Base-by-base conservation (phyloP, 2,113 vertebrate genomes). In the Cervus canadensis region DNA sequence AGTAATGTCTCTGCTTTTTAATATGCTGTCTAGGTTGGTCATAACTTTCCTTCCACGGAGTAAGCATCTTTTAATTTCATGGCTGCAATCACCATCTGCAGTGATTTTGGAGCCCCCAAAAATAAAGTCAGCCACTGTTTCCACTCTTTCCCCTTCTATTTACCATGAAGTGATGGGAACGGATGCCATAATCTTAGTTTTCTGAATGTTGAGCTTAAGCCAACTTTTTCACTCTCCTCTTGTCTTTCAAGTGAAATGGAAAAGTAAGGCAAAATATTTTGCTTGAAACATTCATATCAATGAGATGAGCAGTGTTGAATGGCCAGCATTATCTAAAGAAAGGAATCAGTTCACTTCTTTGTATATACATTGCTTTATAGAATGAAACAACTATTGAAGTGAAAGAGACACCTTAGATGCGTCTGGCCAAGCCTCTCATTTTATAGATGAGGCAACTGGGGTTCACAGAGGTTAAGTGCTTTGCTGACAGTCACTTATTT, bases 401-500 rank as follows among this genome's bases (percentile, higher is more conserved):
- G 83, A 96, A 97, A 60, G 60, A 92, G 74, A 96, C 33, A 84
- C 6, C 5, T 87, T 92, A n/a, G 19, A 40, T 76, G 17, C 3
- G 60, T 95, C 67, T 74, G 28, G 16, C 54, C 30, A 88, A 67
- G 3, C 36, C 8, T 78, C 17, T 87, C 10, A 33, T 71, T 82
- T 82, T 81, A 30, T 64, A 83, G 50, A 74, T 21, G 78, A 96
- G 56, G 23, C 52, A 86, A 79, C 33, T 12, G 17, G n/a, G 23
- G 76, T 56, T 96, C 86, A 85, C 2, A 11, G 56, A 87, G 79
- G 62, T 96, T 94, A 93, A 96, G 79, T 91, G 33, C 60, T 95
- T 94, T 91, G 62, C 60, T 96, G 89, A 94, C 78, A 98, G 71
- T 91, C 67, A 67, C 36, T 87, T 74, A 71, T 83, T 96, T 76